Percentiles rank a stretch among this genome's conserved stretches.
Conservation (phyloP, 2,888 invertebrate genomes). For the Strigamia crassipes region DNA sequence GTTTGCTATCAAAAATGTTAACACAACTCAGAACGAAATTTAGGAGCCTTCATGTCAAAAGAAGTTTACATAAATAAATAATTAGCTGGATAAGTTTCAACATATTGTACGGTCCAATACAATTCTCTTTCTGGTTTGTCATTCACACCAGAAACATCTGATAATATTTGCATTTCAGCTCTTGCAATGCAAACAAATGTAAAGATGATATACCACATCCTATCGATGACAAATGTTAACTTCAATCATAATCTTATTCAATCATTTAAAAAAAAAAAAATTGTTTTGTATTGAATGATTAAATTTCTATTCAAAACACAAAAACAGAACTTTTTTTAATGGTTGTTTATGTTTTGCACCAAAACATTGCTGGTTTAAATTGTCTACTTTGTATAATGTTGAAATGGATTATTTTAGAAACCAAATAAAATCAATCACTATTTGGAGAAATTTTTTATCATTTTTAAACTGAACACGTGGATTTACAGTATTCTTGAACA, state of each 20-base stretch:
- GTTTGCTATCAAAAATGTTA: constrained; percentile 34
- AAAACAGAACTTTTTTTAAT: too few species aligned
- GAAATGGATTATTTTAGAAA: too few species aligned
- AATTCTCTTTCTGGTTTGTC: background rate
- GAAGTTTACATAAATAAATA: background rate
- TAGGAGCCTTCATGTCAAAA: background rate
- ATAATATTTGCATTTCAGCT: background rate
- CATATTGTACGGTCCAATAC: background rate
- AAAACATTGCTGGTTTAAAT: too few species aligned
- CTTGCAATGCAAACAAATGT: background rate
- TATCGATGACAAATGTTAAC: background rate
- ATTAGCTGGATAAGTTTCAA: background rate
- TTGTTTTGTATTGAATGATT: too few species aligned
- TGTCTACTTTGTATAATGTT: too few species aligned
- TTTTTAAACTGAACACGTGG: too few species aligned
- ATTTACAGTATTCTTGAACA: too few species aligned
- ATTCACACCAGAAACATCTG: background rate
- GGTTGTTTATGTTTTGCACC: too few species aligned
- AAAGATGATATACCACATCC: too few species aligned
- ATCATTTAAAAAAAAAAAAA: background rate
- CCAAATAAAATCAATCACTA: too few species aligned
- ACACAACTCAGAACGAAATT: constrained; percentile 30
- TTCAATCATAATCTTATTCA: background rate
- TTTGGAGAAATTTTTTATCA: too few species aligned
- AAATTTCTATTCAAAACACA: too few species aligned